Evolutionary conservation across 2,888 invertebrate species (phyloP).

Genomic region (Nasonia oneida): DNA sequence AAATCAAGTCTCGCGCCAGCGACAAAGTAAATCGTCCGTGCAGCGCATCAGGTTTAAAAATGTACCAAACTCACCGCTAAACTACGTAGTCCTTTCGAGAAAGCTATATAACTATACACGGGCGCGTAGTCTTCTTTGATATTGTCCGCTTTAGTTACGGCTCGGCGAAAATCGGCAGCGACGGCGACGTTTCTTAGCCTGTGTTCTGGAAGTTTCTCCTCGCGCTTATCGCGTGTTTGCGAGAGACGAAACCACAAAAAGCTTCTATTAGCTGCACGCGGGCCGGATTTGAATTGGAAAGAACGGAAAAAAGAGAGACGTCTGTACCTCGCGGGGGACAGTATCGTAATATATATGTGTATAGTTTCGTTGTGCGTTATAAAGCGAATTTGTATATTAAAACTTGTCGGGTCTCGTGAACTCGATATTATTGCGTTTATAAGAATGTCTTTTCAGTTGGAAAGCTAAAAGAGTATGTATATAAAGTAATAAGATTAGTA

Average conservation of each 20-base stretch:
- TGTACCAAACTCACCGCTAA: not conserved
- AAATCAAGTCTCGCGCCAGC: not conserved
- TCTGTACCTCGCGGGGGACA: constrained; percentile 13
- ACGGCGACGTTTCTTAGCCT: constrained; percentile 15
- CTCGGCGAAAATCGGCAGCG: constrained; percentile 20
- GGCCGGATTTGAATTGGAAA: constrained; percentile 44
- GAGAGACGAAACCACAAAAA: constrained; percentile 42
- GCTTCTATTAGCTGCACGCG: constrained; percentile 55
- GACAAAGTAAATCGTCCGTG: not conserved
- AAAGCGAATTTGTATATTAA: constrained; percentile 15
- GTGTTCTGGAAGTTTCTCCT: constrained; percentile 43
- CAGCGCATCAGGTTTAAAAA: not conserved
- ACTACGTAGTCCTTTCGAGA: not conserved
- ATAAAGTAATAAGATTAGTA: no score
- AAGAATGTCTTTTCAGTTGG: not conserved
- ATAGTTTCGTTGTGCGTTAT: not conserved
- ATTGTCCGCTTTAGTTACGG: constrained; percentile 9
- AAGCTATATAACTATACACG: not conserved
- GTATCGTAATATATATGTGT: not conserved
- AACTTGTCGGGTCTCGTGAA: not conserved
- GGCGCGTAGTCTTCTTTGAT: not conserved
- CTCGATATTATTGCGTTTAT: not conserved
- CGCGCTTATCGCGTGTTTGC: constrained; percentile 48
- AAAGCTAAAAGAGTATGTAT: no score
- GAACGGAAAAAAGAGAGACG: constrained; percentile 35